Evolutionary conservation across 1,140 invertebrate species (phyloP), one percentile per base, ranked within the genome.

Genomic region (Dendrolimus punctatus): DNA sequence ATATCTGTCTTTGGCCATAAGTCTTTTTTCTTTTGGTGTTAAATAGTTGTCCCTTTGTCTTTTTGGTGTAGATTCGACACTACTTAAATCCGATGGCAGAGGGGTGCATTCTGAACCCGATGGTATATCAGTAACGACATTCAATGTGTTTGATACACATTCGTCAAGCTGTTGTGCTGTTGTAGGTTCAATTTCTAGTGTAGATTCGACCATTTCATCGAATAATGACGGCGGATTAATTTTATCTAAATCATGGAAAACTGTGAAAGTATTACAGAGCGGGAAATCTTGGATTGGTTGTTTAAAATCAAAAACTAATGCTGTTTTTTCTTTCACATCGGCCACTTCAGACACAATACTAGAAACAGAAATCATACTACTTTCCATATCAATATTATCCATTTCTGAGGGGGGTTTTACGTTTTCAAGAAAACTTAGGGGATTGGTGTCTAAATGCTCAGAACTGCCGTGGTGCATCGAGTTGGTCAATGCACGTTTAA

Each of bases 331-430:
- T 51, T 60, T 72, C 2, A 62, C 46, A 57, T 95, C 93, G 0
- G 90, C 92, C 5, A 93, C 88, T 81, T 95, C 94, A 1, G 92
- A 95, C 8, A 91, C 92, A 40, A 96, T 94, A 66, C 94, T 95
- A 0, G 93, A 93, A 1, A 96, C 92, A 53, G 95, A 96, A 6
- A 95, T 82, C 91, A 95, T 95, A 62, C 92, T 93, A 41, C 91
- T 92, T 62, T 94, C 93, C 88, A 95, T 92, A 63, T 95, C 93
- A 8, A 94, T 66, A 60, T 95, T 91, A 46, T 94, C 93, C 91
- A 96, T 92, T 59, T 93, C 89, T 0, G 94, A 94, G 0, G 95
- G 95, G 8, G 95, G 94, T 66, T 94, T 94, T 1, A 95, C 90
- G 59, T 93, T 93, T 23, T 96, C 95, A 45, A 96, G 72, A 62